phyloP scores from a whole-genome alignment of 2,113 vertebrate species.

The Gallinago jamesoni region DNA sequence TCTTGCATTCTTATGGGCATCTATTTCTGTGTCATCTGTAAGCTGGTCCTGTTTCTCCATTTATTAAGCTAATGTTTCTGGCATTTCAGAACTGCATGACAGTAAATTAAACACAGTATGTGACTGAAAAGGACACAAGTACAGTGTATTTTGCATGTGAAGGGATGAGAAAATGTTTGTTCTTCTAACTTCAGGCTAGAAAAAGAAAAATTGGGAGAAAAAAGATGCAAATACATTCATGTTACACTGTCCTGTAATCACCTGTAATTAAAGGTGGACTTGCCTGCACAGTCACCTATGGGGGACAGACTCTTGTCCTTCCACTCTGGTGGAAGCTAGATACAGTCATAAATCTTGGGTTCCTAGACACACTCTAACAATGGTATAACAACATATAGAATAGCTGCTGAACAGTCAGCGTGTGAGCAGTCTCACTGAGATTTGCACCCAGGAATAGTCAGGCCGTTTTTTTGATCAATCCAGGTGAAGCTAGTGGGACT shows the following conservation, averaged over 20 bases:
- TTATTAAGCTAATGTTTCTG: neutral
- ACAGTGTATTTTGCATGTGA: neutral
- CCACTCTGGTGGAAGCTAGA: neutral
- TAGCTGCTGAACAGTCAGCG: neutral
- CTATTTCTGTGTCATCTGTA: neutral
- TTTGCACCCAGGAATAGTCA: neutral
- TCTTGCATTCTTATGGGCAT: neutral
- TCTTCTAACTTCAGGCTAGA: neutral
- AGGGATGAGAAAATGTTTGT: neutral
- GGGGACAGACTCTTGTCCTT: neutral
- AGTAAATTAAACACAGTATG: neutral
- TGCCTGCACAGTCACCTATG: neutral
- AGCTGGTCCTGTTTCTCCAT: neutral
- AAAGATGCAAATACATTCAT: neutral
- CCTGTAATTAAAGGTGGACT: neutral
- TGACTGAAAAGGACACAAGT: neutral
- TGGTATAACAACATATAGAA: accelerated
- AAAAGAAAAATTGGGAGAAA: neutral
- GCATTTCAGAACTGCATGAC: neutral
- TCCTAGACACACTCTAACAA: neutral
- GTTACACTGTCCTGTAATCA: neutral
- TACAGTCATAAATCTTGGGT: neutral
- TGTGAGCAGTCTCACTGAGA: neutral
- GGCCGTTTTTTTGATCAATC: neutral
- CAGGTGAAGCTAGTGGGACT: neutral